Percentiles rank a stretch among this genome's conserved stretches.
Conservation (phyloP, 2,797 vertebrate species). For the Fringilla coelebs region DNA sequence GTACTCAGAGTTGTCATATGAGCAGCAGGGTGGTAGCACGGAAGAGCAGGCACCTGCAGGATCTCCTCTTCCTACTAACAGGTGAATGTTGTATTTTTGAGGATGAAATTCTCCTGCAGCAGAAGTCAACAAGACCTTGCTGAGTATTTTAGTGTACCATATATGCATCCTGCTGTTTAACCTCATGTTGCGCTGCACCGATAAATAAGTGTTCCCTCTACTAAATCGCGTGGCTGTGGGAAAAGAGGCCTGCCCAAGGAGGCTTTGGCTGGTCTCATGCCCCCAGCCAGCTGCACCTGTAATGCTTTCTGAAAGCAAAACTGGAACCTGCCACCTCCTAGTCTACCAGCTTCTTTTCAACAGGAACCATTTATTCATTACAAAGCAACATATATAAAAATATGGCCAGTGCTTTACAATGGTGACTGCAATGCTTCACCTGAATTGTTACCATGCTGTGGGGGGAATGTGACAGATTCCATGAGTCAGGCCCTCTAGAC, state of each 20-base stretch:
- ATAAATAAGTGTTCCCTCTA: neutral
- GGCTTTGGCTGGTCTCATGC: neutral
- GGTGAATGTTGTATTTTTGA: neutral
- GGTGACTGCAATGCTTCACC: neutral
- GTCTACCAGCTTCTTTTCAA: neutral
- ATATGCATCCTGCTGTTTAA: neutral
- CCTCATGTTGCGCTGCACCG: neutral
- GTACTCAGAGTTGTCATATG: fast-evolving
- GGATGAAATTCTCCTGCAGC: neutral
- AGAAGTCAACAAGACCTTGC: neutral
- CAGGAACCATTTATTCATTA: neutral
- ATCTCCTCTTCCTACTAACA: neutral
- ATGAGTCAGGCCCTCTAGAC: constrained; percentile 8
- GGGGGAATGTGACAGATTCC: neutral
- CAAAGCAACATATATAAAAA: neutral
- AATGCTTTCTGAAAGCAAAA: neutral
- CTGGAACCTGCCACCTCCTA: neutral
- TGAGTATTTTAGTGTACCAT: neutral
- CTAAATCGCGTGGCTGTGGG: neutral
- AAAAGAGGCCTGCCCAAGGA: neutral
- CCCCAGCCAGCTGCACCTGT: neutral
- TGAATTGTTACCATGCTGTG: neutral
- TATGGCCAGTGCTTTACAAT: neutral
- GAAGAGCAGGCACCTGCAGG: neutral
- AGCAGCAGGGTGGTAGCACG: fast-evolving